phyloP scores from a whole-genome alignment of 2,888 invertebrate genomes.

The Sesia bembeciformis region DNA sequence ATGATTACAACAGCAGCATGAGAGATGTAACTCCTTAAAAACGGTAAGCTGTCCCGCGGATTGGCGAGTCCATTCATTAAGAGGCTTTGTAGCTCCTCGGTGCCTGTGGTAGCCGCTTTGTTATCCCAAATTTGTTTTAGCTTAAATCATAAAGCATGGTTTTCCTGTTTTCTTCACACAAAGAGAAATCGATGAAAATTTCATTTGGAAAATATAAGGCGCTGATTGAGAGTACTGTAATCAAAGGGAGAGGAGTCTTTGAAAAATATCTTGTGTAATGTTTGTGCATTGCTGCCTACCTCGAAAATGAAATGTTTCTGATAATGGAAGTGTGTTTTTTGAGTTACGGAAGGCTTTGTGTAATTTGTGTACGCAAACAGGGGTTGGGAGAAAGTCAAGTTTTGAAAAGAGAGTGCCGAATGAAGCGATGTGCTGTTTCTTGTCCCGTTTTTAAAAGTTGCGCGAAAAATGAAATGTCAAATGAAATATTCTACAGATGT shows the following conservation, averaged over 20 bases:
- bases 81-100: no score
- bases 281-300: neutral
- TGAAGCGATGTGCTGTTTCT: no score
- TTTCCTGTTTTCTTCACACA: neutral
- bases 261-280: neutral
- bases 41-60: no score
- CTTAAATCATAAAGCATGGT: neutral
- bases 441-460: no score
- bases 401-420: no score
- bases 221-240: neutral
- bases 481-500: no score
- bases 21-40: no score
- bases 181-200: neutral
- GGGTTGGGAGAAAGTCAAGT: neutral
- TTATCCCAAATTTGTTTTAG: no score
- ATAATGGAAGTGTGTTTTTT: neutral
- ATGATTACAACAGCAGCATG: no score
- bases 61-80: no score
- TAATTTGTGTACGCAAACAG: neutral
- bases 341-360: neutral
- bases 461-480: no score
- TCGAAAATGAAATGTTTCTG: neutral
- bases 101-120: no score
- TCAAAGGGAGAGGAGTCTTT: neutral
- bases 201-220: neutral